Evolutionary conservation across 2,113 vertebrate genomes (phyloP), one percentile per base, ranked within the genome.

Genomic region (Lanius collurio): DNA sequence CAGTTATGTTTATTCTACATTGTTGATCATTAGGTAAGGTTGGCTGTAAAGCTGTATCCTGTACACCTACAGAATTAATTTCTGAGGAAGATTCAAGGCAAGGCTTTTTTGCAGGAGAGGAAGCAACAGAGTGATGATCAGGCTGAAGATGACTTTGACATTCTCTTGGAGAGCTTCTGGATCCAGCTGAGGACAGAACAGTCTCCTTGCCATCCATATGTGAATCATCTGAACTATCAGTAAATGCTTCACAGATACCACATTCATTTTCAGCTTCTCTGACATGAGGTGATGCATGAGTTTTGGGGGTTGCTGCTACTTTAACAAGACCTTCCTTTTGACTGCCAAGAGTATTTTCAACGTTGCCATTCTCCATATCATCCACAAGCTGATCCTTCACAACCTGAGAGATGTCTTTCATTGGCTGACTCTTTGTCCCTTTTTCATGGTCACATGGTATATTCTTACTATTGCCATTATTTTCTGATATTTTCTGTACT

Each of bases 351-450:
- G 93, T 92, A 93, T 94, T 99, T 87, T 99, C 98, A 15, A 99
- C 95, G 46, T 99, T 99, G 13, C 99, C 99, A 53, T 99, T 99
- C 96, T 99, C 99, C 98, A 99, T 97, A 81, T 99, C 99, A 83
- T 99, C 99, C 55, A 98, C 98, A 47, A 99, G 98, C n/a, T 98
- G 98, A 83, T 98, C 98, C 71, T 98, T 98, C 88, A 91, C 94
- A 97, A 97, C 15, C 97, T 97, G 53, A 60, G 90, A 95, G 63
- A 83, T 84, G 11, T 92, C 93, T 92, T 94, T 98, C 56, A 95
- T 91, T 89, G 92, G 92, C 71, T 97, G 94, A 64, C 85, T 84
- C 87, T 97, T 97, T 68, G 92, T 97, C 30, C 79, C 87, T 49
- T 84, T 93, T 67, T 95, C 97, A 74, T 2, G 44, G 27, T 86